Evolutionary conservation across 2,797 vertebrate species (phyloP).

Genomic region (Cirrhinus molitorella): DNA sequence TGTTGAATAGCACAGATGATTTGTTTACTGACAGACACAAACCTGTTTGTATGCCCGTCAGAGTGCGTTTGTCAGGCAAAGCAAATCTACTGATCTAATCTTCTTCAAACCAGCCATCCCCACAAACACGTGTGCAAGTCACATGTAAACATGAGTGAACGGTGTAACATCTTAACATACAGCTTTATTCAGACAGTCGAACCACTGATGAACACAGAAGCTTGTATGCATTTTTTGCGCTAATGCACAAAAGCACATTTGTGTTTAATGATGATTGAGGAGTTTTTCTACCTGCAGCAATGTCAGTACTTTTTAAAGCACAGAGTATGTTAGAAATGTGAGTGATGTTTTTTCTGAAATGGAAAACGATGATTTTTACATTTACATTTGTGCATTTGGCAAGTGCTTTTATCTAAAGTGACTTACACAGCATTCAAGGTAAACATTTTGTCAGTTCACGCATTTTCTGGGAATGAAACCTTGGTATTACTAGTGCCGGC

Average conservation of each 20-base stretch:
- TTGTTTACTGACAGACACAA: constrained; percentile 47
- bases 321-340: neutral
- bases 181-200: neutral
- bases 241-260: constrained; percentile 13
- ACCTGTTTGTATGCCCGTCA: constrained; percentile 49
- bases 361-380: constrained; percentile 8
- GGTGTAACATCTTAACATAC: neutral
- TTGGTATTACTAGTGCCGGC: neutral
- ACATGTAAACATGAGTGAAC: constrained; percentile 9
- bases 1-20: constrained; percentile 41
- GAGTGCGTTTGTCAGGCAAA: constrained; percentile 36
- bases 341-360: constrained; percentile 8
- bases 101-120: constrained; percentile 15
- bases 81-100: constrained; percentile 41
- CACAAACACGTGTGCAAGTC: neutral
- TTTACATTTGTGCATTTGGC: neutral
- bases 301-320: neutral
- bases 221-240: neutral
- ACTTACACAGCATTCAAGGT: neutral
- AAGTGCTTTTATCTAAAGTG: constrained; percentile 1
- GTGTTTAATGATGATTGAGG: constrained; percentile 5
- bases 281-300: constrained; percentile 32
- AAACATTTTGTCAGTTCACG: neutral
- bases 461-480: neutral
- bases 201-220: neutral